Base-by-base conservation (phyloP, 2,797 vertebrate species). In the Hemitrygon akajei region DNA sequence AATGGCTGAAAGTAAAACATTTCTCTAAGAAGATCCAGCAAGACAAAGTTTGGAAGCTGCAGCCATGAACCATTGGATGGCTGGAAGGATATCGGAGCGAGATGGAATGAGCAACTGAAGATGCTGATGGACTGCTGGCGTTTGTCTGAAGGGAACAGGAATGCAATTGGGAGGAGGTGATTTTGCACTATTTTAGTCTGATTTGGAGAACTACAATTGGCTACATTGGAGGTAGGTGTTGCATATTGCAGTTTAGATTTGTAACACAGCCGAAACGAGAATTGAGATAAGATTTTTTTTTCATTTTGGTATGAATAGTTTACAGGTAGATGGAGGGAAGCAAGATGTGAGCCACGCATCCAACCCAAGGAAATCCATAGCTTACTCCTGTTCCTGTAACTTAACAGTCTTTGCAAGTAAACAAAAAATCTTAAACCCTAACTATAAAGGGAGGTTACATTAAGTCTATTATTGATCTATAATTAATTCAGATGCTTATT, bases 1-100 rank as follows among this genome's bases (percentile, higher is more conserved):
- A 75, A 79, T 94, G 37, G 95, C 97, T 97, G 89, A 56, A 93
- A 93, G 71, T 27, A 58, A 75, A 20, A 89, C 7, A 37, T 16
- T 89, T 89, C 27, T n/a, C 37, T 69, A 10, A 89, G 3, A 7
- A 11, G 4, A 69, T 14, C 22, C 86, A 34, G 7, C n/a, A 66
- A n/a, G 12, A 25, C 86, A 89, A 25, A 25, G 22, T 69, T 12
- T 18, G 14, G 30, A 60, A 87, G 34, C 16, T 63, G 27, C 58
- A 34, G 30, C 84, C 47, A n/a, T 34, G 16, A 60, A 75, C 18
- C 25, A 22, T 75, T 22, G 7, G 60, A 9, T 37, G 18, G 63
- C 16, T 7, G 16, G n/a, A 34, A 63, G 60, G 58, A 1, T 14
- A 18, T 60, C 27, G 60, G 30, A 63, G 58, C n/a, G 84, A 60